phyloP scores from a whole-genome alignment of 2,888 invertebrate genomes.

The Prosopocoilus inquinatus region DNA sequence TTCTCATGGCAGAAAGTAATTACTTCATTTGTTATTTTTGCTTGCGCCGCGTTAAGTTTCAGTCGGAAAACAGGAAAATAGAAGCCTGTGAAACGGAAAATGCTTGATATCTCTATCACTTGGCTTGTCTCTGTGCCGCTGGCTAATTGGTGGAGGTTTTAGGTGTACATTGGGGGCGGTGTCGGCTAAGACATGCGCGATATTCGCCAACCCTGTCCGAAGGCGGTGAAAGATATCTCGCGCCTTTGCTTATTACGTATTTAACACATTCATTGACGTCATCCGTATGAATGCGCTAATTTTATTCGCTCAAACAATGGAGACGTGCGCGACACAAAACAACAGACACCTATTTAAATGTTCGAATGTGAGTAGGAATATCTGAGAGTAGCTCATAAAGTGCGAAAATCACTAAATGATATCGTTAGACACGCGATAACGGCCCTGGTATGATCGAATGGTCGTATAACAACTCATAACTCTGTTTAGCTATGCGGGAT shows the following conservation, averaged over 20 bases:
- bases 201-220: constrained; percentile 38
- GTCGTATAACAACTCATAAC: constrained; percentile 49
- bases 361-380: constrained; percentile 5
- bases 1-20: too few species aligned
- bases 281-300: constrained; percentile 2
- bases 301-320: constrained; percentile 4
- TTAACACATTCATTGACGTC: constrained; percentile 20
- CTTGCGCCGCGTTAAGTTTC: too few species aligned
- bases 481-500: constrained; percentile 47
- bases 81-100: too few species aligned
- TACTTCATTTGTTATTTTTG: too few species aligned
- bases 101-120: constrained; percentile 25
- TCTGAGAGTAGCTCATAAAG: constrained; percentile 28
- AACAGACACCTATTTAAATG: constrained; percentile 3
- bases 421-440: constrained; percentile 44
- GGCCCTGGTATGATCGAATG: constrained; percentile 43
- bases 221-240: constrained; percentile 44
- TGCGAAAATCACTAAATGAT: constrained; percentile 40
- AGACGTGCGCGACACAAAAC: not conserved
- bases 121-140: constrained; percentile 29
- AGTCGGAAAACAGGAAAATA: too few species aligned
- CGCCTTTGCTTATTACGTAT: constrained; percentile 22
- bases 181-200: constrained; percentile 43
- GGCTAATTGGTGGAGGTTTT: constrained; percentile 51
- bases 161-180: constrained; percentile 50